phyloP scores from a whole-genome alignment of 2,888 invertebrate species.

The Baronia brevicornis region DNA sequence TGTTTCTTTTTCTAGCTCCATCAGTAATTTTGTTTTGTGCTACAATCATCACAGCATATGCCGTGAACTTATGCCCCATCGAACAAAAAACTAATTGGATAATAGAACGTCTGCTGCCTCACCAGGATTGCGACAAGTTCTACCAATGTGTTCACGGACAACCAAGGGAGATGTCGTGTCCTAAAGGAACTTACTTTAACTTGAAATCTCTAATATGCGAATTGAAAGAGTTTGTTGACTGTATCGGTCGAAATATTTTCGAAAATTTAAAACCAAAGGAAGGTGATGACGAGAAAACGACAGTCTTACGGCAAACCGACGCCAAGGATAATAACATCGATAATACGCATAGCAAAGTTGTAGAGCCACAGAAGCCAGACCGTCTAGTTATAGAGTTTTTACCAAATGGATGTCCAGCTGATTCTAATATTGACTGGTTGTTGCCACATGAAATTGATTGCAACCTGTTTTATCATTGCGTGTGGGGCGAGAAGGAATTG shows the following conservation, averaged over 20 bases:
- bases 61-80: conserved; percentile 37
- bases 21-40: conserved; percentile 20
- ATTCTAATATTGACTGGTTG: conserved; percentile 48
- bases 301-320: neutral
- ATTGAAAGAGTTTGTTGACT: conserved; percentile 77
- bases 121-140: conserved; percentile 77
- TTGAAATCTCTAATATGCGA: conserved; percentile 73
- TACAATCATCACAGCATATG: conserved; percentile 25
- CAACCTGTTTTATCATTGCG: conserved; percentile 53
- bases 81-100: conserved; percentile 43
- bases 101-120: conserved; percentile 69
- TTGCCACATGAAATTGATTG: conserved; percentile 44
- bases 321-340: too few relatives aligned
- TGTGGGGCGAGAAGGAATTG: conserved; percentile 40
- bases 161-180: conserved; percentile 76
- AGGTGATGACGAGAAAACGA: neutral
- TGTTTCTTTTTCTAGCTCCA: conserved; percentile 11
- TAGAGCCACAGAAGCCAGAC: neutral
- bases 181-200: conserved; percentile 73
- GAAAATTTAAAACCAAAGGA: neutral
- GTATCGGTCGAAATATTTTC: conserved; percentile 52
- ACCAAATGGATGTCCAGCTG: conserved; percentile 51
- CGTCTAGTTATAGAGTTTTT: conserved; percentile 26
- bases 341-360: neutral
- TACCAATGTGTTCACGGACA: conserved; percentile 80